These are phyloP conservation scores for Macrophya alboannulata DNA, from an alignment of 2,888 invertebrate species.

Conservation along the genomic window DNA sequence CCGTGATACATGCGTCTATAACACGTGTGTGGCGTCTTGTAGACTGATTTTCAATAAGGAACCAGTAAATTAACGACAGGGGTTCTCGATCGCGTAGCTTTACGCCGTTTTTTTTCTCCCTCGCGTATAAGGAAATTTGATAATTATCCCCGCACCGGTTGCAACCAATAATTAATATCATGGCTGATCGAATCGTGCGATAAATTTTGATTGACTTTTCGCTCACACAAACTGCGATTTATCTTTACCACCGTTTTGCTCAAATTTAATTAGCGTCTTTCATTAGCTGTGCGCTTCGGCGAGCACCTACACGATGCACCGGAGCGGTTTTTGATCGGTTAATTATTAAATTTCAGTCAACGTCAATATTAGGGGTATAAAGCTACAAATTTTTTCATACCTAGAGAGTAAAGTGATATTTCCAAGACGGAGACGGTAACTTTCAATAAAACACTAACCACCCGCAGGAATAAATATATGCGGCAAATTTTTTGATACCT, in stretches of 20 bases:
- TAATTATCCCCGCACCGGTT: neutral
- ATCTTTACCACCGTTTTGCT: neutral
- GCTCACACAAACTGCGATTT: constrained; percentile 1
- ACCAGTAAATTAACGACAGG: constrained; percentile 55
- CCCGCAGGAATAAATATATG: neutral
- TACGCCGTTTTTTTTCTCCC: neutral
- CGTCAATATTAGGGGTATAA: neutral
- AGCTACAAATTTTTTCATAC: neutral
- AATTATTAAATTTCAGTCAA: constrained; percentile 2
- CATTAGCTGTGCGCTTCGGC: constrained; percentile 11
- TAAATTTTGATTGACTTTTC: constrained; percentile 20
- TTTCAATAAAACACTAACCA: neutral
- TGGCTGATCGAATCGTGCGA: neutral
- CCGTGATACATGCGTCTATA: constrained; percentile 65
- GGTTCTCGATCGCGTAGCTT: constrained; percentile 44
- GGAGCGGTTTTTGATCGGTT: constrained; percentile 1
- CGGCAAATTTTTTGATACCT: neutral
- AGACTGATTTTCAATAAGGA: constrained; percentile 70
- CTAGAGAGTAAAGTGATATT: neutral
- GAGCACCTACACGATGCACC: neutral
- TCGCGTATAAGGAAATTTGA: neutral
- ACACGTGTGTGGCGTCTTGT: constrained; percentile 62
- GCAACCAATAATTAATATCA: constrained; percentile 14
- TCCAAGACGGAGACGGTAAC: neutral
- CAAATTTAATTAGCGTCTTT: constrained; percentile 33